phyloP scores from a whole-genome alignment of 2,113 vertebrate species.

The Zosterops japonicus region DNA sequence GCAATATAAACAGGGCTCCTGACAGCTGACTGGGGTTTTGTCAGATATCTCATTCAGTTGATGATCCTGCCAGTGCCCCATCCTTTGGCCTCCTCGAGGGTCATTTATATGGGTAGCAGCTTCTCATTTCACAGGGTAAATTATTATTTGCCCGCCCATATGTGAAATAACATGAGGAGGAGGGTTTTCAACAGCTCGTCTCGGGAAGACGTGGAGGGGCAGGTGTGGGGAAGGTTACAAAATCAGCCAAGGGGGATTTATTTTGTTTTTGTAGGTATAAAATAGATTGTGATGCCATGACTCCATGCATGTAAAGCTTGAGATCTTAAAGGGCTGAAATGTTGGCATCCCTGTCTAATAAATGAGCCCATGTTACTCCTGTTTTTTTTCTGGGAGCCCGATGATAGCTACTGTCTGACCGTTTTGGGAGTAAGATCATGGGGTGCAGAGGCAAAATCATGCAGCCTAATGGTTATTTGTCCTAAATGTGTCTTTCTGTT shows the following conservation, averaged over 20 bases:
- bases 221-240: slow-evolving; percentile 35
- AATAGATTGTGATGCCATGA: slow-evolving; percentile 38
- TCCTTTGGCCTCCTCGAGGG: neutral
- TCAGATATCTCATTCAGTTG: neutral
- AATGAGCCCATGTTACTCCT: neutral
- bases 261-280: slow-evolving; percentile 15
- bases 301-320: neutral
- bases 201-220: neutral
- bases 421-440: neutral
- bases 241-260: neutral
- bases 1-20: neutral
- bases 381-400: neutral
- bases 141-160: neutral
- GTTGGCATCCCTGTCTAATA: neutral
- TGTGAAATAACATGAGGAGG: neutral
- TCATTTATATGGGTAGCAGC: neutral
- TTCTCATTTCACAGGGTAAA: neutral
- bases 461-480: neutral
- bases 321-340: neutral
- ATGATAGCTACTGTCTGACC: neutral
- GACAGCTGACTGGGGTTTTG: neutral
- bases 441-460: neutral
- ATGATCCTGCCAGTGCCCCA: neutral
- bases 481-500: neutral
- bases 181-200: slow-evolving; percentile 37